phyloP scores from a whole-genome alignment of 2,113 vertebrate species.

The Macheiramphus alcinus region DNA sequence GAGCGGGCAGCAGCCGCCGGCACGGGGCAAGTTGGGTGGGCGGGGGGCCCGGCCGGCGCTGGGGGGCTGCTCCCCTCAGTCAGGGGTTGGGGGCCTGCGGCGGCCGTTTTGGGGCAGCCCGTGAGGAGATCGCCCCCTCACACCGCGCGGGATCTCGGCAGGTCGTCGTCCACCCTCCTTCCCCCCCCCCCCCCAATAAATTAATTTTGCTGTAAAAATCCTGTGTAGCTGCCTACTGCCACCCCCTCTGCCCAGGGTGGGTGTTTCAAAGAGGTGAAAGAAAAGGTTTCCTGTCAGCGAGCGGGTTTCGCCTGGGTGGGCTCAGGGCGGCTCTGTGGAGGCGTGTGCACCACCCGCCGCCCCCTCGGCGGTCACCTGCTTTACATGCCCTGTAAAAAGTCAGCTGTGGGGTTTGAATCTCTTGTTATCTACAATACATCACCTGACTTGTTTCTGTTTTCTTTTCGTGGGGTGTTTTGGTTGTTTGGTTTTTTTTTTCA shows the following conservation, averaged over 20 bases:
- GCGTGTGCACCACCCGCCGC: too few relatives aligned
- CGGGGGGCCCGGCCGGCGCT: too few relatives aligned
- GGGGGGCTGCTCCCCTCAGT: too few relatives aligned
- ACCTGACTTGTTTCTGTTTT: neutral
- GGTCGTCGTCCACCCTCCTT: too few relatives aligned
- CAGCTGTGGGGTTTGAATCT: neutral
- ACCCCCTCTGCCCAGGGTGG: neutral
- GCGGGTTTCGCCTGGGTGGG: neutral
- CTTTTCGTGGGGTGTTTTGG: too few relatives aligned
- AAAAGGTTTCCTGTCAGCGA: neutral
- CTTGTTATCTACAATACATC: fast-evolving
- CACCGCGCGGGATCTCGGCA: too few relatives aligned
- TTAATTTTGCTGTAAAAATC: neutral
- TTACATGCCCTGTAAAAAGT: neutral
- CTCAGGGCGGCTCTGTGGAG: neutral
- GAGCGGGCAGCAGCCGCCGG: too few relatives aligned
- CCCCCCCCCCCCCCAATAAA: neutral
- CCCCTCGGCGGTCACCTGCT: neutral
- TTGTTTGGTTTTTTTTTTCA: too few relatives aligned
- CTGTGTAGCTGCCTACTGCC: neutral
- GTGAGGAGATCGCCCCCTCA: neutral
- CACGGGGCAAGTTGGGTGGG: too few relatives aligned
- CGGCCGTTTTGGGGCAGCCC: neutral
- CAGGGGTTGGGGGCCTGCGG: neutral
- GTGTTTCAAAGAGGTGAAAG: neutral